phyloP scores from a whole-genome alignment of 1,140 invertebrate species.

The Armadillidium nasatum region DNA sequence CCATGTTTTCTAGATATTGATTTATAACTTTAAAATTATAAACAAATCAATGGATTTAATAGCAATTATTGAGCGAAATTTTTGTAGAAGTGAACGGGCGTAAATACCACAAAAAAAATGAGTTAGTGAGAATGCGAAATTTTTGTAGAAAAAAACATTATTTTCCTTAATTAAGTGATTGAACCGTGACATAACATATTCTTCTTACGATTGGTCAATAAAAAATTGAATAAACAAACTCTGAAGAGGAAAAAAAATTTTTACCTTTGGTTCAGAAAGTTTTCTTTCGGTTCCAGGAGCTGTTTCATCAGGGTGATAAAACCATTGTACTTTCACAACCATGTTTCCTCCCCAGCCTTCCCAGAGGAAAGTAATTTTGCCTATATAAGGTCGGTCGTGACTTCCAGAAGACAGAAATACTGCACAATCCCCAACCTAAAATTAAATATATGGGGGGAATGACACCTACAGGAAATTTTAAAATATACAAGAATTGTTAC shows the following conservation, averaged over 20 bases:
- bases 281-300: conserved; percentile 50
- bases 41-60: neutral
- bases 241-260: conserved; percentile 54
- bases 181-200: too few species aligned
- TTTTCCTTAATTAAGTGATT: too few species aligned
- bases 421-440: conserved; percentile 78
- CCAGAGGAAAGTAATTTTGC: conserved; percentile 71
- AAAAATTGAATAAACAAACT: conserved; percentile 59
- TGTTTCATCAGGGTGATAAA: conserved; percentile 94
- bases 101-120: too few species aligned
- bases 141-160: too few species aligned
- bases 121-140: too few species aligned
- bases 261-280: conserved; percentile 52
- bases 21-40: neutral
- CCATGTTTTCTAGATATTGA: too few species aligned
- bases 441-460: conserved; percentile 16
- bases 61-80: neutral
- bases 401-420: conserved; percentile 84
- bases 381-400: conserved; percentile 85
- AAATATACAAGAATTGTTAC: too few species aligned
- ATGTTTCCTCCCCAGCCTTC: conserved; percentile 73
- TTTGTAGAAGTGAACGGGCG: too few species aligned
- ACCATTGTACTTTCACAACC: conserved; percentile 89
- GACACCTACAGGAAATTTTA: neutral
- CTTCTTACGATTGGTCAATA: neutral